These are phyloP conservation scores for Drosophila silvestris DNA, from an alignment of 2,888 invertebrate genomes.

Conservation along the genomic window DNA sequence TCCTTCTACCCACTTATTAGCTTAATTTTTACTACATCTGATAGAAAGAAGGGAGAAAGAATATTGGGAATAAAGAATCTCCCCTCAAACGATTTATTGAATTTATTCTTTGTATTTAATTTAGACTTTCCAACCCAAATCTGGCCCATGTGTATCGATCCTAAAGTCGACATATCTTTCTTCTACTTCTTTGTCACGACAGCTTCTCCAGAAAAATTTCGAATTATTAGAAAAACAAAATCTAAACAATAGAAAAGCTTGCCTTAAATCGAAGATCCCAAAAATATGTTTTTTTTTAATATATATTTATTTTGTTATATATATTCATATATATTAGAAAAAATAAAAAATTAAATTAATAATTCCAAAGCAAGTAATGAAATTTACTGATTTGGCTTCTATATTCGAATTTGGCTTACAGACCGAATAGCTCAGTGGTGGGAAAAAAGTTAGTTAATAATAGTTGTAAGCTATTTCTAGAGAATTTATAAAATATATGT, in stretches of 20 bases:
- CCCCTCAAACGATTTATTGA: background rate
- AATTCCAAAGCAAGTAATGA: background rate
- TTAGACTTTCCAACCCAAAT: background rate
- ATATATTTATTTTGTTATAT: too few species aligned
- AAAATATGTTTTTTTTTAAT: too few species aligned
- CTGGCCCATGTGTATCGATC: background rate
- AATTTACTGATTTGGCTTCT: fast-evolving
- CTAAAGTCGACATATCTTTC: too few species aligned
- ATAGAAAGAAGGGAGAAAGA: background rate
- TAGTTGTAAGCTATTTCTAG: background rate
- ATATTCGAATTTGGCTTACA: background rate
- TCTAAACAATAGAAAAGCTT: background rate
- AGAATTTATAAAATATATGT: background rate
- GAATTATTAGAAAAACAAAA: background rate
- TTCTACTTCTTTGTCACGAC: background rate
- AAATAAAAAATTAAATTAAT: background rate
- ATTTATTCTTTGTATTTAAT: background rate
- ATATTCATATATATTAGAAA: too few species aligned
- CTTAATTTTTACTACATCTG: background rate
- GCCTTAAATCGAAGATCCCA: too few species aligned
- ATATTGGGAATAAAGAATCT: background rate
- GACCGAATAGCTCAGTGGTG: background rate
- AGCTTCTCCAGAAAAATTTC: background rate
- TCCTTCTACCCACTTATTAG: background rate
- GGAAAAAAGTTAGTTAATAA: background rate